phyloP scores from a whole-genome alignment of 2,113 vertebrate genomes.

The Podarcis muralis region DNA sequence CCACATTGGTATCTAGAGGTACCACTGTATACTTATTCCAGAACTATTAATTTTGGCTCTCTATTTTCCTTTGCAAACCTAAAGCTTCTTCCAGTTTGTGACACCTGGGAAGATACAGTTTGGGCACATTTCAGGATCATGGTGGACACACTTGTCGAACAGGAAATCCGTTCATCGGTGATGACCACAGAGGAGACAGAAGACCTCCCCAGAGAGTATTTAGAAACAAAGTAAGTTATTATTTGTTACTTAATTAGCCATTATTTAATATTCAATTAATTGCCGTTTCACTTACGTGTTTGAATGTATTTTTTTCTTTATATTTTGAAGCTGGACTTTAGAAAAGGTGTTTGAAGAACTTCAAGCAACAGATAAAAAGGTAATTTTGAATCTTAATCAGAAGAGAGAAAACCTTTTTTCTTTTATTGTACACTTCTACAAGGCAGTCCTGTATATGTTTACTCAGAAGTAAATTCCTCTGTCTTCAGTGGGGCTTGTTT shows the following conservation, averaged over 20 bases:
- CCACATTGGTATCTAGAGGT: no score
- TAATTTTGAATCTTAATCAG: conserved; percentile 44
- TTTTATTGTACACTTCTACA: neutral
- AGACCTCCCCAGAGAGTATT: conserved; percentile 89
- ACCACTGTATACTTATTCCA: neutral
- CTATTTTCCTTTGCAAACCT: conserved; percentile 24
- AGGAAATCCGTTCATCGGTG: conserved; percentile 90
- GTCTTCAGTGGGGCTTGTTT: no score
- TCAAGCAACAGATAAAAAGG: conserved; percentile 93
- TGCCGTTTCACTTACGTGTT: conserved; percentile 22
- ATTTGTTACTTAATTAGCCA: neutral
- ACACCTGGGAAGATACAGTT: conserved; percentile 95
- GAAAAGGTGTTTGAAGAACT: conserved; percentile 98
- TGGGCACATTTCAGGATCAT: conserved; percentile 96
- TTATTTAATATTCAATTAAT: neutral
- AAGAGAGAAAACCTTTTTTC: neutral
- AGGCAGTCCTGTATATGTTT: neutral
- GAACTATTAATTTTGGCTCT: conserved; percentile 13
- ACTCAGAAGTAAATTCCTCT: no score
- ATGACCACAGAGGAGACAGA: conserved; percentile 84
- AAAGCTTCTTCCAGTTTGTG: conserved; percentile 92
- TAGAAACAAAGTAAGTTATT: conserved; percentile 88
- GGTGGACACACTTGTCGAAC: conserved; percentile 95
- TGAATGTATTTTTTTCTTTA: conserved; percentile 30
- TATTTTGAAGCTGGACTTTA: conserved; percentile 89